Evolutionary conservation across 2,888 invertebrate genomes (phyloP).

Genomic region (Pterostichus madidus): DNA sequence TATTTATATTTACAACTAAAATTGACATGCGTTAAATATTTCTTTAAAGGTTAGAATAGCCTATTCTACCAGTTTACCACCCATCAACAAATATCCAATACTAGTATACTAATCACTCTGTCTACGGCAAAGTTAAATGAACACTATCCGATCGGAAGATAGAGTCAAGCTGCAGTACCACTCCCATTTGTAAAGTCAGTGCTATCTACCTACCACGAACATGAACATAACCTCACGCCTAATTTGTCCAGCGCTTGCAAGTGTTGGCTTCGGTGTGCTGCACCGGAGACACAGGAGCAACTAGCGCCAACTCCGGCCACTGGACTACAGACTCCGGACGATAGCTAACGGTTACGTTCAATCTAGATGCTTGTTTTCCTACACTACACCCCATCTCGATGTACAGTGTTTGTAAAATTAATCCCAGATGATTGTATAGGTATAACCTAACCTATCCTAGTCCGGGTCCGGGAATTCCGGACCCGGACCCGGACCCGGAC

Average conservation of each 20-base stretch:
- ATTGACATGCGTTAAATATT: too few species aligned
- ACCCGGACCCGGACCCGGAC: too few species aligned
- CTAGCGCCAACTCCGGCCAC: conserved; percentile 8
- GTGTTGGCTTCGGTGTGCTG: conserved; percentile 2
- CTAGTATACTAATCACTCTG: too few species aligned
- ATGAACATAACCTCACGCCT: conserved; percentile 33
- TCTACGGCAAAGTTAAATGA: too few species aligned
- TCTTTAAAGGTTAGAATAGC: too few species aligned
- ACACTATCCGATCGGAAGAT: too few species aligned
- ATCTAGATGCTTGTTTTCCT: conserved; percentile 23
- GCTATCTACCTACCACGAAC: conserved; percentile 3
- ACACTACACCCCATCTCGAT: background rate
- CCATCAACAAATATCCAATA: too few species aligned
- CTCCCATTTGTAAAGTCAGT: background rate
- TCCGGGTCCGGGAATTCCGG: too few species aligned
- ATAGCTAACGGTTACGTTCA: conserved; percentile 19
- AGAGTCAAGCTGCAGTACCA: too few species aligned
- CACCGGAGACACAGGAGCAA: conserved; percentile 1
- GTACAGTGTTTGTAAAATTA: background rate
- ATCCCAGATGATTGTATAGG: background rate
- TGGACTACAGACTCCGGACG: conserved; percentile 3
- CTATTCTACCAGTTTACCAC: too few species aligned
- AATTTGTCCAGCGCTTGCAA: conserved; percentile 16
- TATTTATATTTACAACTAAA: too few species aligned
- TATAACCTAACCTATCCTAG: too few species aligned